A percentile compares a stretch with the other conserved stretches of the same genome.
Evolutionary conservation across 2,797 vertebrate genomes (phyloP).

Genomic region (Bradypodion ventrale): DNA sequence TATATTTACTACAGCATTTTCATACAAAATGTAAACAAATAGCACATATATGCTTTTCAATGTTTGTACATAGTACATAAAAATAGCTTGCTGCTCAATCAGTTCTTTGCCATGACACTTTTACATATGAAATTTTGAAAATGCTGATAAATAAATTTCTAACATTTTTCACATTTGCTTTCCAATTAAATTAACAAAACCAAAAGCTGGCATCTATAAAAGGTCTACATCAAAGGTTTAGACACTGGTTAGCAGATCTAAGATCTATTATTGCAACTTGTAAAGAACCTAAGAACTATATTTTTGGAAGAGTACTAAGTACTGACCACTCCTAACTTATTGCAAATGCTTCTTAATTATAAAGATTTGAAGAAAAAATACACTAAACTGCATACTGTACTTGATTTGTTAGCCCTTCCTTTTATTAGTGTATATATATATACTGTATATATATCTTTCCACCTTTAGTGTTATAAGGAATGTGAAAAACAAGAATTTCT

Average conservation of each 20-base stretch:
- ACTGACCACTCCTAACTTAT: neutral
- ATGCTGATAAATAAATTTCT: constrained; percentile 46
- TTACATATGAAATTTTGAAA: constrained; percentile 40
- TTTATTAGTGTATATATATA: neutral
- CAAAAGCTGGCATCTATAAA: constrained; percentile 57
- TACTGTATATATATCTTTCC: no score
- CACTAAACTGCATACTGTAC: neutral
- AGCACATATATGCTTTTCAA: constrained; percentile 34
- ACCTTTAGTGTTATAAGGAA: neutral
- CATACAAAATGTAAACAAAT: constrained; percentile 50
- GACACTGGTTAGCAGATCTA: constrained; percentile 19
- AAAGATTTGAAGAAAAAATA: constrained; percentile 10
- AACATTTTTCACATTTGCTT: constrained; percentile 50
- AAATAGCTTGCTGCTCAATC: constrained; percentile 22
- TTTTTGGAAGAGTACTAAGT: neutral
- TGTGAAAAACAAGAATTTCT: neutral
- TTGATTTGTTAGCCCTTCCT: neutral
- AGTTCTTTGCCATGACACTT: constrained; percentile 28
- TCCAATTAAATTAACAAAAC: constrained; percentile 22
- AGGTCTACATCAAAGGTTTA: constrained; percentile 28
- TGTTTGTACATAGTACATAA: constrained; percentile 37
- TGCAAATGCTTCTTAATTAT: constrained; percentile 13
- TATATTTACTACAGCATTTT: constrained; percentile 59
- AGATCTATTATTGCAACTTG: constrained; percentile 7
- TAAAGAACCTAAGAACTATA: neutral